Evolutionary conservation across 2,797 vertebrate genomes (phyloP).

Genomic region (Graptemys geographica): DNA sequence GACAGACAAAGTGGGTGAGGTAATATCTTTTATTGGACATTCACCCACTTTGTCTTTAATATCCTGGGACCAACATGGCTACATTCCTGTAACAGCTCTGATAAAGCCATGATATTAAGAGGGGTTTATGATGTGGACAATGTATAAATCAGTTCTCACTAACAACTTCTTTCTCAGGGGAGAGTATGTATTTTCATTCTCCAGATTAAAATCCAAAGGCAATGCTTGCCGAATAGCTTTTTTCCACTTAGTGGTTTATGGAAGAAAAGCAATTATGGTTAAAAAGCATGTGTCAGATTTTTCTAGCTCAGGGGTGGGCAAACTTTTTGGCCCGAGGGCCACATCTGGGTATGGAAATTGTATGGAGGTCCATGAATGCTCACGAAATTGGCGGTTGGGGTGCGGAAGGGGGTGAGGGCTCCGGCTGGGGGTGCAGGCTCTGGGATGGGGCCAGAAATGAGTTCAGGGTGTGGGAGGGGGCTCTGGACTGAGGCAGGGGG

Average conservation of each 20-base stretch:
- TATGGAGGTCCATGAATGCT: too few species aligned
- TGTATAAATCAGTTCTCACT: not conserved
- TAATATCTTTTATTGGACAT: not conserved
- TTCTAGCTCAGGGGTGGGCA: not conserved
- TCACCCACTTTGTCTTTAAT: not conserved
- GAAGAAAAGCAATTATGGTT: not conserved
- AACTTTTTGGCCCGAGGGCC: too few species aligned
- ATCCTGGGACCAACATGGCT: not conserved
- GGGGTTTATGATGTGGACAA: not conserved
- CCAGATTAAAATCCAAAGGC: not conserved
- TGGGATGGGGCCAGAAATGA: too few species aligned
- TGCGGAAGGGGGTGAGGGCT: too few species aligned
- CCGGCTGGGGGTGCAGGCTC: too few species aligned
- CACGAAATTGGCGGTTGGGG: too few species aligned
- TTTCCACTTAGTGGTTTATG: not conserved
- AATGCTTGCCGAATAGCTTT: accelerated
- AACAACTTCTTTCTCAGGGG: not conserved
- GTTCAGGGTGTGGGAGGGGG: too few species aligned
- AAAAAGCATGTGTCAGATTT: not conserved
- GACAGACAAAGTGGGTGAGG: not conserved
- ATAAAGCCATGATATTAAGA: not conserved
- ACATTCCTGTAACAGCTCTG: not conserved
- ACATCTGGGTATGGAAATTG: too few species aligned
- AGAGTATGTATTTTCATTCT: not conserved
- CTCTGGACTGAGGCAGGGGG: too few species aligned